These are phyloP conservation scores for Gambusia yucatana DNA, from an alignment of 2,797 vertebrate species.

Conservation along the genomic window DNA sequence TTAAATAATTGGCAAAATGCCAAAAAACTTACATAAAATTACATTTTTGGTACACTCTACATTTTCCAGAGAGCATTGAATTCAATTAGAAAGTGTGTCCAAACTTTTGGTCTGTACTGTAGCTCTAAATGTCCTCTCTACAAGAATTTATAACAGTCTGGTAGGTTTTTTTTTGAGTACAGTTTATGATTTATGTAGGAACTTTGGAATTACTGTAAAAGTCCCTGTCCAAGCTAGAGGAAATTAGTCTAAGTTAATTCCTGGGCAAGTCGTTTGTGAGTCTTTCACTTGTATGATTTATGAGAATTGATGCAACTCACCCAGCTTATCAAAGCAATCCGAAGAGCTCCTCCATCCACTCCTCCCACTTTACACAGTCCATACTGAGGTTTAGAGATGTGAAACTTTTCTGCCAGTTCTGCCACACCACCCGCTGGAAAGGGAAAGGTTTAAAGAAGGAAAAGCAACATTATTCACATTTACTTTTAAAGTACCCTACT, in stretches of 20 bases:
- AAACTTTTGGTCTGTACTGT: no score
- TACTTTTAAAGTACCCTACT: not conserved
- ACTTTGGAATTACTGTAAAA: not conserved
- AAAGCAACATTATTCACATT: not conserved
- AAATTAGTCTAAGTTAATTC: not conserved
- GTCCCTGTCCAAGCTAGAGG: not conserved
- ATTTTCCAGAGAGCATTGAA: no score
- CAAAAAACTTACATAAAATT: no score
- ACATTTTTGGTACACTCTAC: no score
- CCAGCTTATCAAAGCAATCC: conserved; percentile 81
- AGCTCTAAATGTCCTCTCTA: not conserved
- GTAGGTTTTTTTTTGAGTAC: not conserved
- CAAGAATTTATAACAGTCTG: not conserved
- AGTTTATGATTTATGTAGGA: not conserved
- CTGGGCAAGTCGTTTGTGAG: conserved; percentile 7
- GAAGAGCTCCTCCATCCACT: conserved; percentile 66
- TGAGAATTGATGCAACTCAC: conserved; percentile 67
- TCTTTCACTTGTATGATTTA: conserved; percentile 25
- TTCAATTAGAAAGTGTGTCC: no score
- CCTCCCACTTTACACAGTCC: conserved; percentile 79
- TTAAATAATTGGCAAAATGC: not conserved
- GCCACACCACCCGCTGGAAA: conserved; percentile 79
- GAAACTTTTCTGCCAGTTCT: conserved; percentile 81
- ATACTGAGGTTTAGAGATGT: conserved; percentile 77
- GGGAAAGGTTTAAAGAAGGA: not conserved